Conservation (phyloP, 2,113 vertebrate species). For the Vidua chalybeata region DNA sequence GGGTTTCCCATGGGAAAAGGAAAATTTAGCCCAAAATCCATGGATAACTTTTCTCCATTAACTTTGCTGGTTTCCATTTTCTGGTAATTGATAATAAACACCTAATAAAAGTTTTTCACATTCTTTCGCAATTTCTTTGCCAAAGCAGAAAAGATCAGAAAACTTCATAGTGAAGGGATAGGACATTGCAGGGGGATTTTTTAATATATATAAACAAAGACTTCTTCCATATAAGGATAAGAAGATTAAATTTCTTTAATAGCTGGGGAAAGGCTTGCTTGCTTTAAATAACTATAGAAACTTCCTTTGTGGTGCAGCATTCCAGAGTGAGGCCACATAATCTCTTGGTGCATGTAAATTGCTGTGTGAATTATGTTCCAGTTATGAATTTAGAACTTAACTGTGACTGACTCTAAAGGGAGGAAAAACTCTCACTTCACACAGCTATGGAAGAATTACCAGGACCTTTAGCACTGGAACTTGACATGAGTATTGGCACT, state of each 20-base stretch:
- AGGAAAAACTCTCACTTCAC: background rate
- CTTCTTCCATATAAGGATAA: constrained; percentile 60
- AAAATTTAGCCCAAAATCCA: background rate
- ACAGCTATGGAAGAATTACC: background rate
- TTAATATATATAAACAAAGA: constrained; percentile 16
- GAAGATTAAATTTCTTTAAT: constrained; percentile 69
- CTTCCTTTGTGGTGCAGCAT: constrained; percentile 60
- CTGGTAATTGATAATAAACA: constrained; percentile 16
- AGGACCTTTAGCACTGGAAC: background rate
- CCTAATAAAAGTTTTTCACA: constrained; percentile 25
- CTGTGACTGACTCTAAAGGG: background rate
- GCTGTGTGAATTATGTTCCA: constrained; percentile 50
- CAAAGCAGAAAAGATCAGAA: background rate
- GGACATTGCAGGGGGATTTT: background rate
- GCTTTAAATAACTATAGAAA: constrained; percentile 65
- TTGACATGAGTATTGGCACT: background rate
- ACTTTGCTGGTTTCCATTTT: constrained; percentile 1
- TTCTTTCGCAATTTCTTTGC: constrained; percentile 11
- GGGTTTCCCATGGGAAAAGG: constrained; percentile 50
- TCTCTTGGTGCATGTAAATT: constrained; percentile 53
- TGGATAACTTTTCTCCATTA: background rate
- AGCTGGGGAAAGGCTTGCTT: constrained; percentile 49
- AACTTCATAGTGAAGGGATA: background rate
- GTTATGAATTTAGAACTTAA: constrained; percentile 63
- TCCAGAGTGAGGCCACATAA: constrained; percentile 64